Evolutionary conservation across 2,113 vertebrate species (phyloP).

Genomic region (Myrmecobius fasciatus): DNA sequence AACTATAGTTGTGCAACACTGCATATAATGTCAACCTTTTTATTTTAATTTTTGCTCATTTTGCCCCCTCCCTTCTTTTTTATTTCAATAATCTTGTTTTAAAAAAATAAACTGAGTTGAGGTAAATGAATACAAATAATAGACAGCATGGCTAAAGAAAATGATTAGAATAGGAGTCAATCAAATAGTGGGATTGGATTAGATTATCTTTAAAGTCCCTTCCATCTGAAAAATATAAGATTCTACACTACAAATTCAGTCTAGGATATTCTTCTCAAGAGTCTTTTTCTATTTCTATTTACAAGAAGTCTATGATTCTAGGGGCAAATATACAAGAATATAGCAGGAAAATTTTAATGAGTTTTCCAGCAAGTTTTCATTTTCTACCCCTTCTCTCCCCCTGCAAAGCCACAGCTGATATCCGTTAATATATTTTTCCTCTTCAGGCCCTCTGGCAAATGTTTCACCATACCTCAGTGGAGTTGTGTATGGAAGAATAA

Average conservation of each 20-base stretch:
- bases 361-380: constrained; percentile 4
- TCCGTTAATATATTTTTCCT: constrained; percentile 15
- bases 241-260: not conserved
- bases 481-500: not conserved
- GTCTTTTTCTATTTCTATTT: constrained; percentile 1
- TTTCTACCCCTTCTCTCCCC: not conserved
- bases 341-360: not conserved
- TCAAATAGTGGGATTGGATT: not conserved
- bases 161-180: not conserved
- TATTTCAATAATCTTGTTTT: not conserved
- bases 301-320: not conserved
- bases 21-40: not conserved
- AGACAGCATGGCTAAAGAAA: not conserved
- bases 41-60: not conserved
- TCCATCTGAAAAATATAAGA: not conserved
- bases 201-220: not conserved
- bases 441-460: not conserved
- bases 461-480: not conserved
- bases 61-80: not conserved
- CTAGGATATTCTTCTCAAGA: not conserved
- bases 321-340: not conserved
- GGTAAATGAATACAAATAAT: not conserved
- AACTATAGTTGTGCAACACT: not conserved
- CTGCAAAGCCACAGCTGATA: constrained; percentile 13
- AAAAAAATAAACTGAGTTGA: not conserved